These are phyloP conservation scores for Phalacrocorax aristotelis DNA, from an alignment of 2,113 vertebrate species.

Conservation along the genomic window DNA sequence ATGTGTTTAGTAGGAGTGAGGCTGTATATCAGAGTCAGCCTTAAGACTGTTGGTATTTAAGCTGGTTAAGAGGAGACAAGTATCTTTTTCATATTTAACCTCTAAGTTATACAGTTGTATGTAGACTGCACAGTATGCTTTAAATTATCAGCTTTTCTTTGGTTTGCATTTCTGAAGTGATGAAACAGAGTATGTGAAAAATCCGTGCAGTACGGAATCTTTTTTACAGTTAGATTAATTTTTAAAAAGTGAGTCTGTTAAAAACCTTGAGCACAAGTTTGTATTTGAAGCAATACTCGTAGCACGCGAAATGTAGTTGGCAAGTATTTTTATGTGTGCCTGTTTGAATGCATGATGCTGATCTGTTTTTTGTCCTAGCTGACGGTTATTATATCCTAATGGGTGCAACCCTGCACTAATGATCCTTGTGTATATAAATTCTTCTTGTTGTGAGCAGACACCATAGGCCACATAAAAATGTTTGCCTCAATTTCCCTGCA, in stretches of 20 bases:
- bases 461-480: conserved; percentile 91
- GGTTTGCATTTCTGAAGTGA: background rate
- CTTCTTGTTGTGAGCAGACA: conserved; percentile 88
- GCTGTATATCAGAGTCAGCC: background rate
- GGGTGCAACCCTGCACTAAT: conserved; percentile 93
- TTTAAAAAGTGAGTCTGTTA: background rate
- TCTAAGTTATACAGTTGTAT: background rate
- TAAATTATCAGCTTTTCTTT: background rate
- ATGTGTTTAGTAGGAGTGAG: background rate
- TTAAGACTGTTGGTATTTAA: background rate
- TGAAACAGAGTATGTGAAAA: background rate
- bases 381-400: conserved; percentile 96
- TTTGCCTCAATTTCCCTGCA: conserved; percentile 86
- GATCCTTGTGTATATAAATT: conserved; percentile 93
- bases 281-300: conserved; percentile 36
- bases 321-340: conserved; percentile 82
- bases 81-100: background rate
- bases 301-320: conserved; percentile 66
- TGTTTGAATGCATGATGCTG: conserved; percentile 84
- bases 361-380: conserved; percentile 94
- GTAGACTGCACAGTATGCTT: background rate
- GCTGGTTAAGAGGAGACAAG: background rate
- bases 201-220: background rate
- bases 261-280: conserved; percentile 44
- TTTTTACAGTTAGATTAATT: background rate